phyloP scores from a whole-genome alignment of 30 jellyfish, hydroid and myxozoan species.

The Aurelia aurita complex sp. Pacific region DNA sequence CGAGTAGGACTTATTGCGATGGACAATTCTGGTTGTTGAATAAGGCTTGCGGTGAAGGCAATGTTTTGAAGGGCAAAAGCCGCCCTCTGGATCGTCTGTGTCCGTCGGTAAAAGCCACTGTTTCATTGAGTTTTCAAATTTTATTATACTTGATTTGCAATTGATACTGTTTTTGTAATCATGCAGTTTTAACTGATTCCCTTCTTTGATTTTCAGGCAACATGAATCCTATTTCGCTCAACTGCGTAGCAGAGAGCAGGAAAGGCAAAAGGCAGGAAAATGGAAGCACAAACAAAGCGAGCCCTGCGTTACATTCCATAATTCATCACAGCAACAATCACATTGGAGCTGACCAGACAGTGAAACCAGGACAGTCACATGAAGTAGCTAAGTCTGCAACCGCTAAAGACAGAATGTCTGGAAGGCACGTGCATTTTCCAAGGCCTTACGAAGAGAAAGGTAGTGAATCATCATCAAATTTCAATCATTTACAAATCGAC shows the following conservation, averaged over 20 bases:
- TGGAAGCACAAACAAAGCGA: conserved; percentile 13
- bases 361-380: background rate
- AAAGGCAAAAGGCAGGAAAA: background rate
- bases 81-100: too few relatives aligned
- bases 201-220: conserved; percentile 9
- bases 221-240: conserved; percentile 27
- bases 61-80: too few relatives aligned
- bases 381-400: background rate
- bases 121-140: conserved; percentile 23
- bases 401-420: conserved; percentile 7
- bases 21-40: too few relatives aligned
- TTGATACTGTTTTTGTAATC: conserved; percentile 28
- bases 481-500: too few relatives aligned
- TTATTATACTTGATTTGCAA: conserved; percentile 7
- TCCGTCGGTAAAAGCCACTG: too few relatives aligned
- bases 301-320: background rate
- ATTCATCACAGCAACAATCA: background rate
- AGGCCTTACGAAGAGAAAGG: background rate
- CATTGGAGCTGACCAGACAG: background rate
- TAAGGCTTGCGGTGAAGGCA: too few relatives aligned
- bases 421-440: conserved; percentile 39
- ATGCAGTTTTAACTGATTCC: background rate
- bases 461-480: too few relatives aligned
- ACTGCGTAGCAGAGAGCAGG: conserved; percentile 14
- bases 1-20: too few relatives aligned